Conservation (phyloP, 2,888 invertebrate species). For the Scaptomyza tumidula region DNA sequence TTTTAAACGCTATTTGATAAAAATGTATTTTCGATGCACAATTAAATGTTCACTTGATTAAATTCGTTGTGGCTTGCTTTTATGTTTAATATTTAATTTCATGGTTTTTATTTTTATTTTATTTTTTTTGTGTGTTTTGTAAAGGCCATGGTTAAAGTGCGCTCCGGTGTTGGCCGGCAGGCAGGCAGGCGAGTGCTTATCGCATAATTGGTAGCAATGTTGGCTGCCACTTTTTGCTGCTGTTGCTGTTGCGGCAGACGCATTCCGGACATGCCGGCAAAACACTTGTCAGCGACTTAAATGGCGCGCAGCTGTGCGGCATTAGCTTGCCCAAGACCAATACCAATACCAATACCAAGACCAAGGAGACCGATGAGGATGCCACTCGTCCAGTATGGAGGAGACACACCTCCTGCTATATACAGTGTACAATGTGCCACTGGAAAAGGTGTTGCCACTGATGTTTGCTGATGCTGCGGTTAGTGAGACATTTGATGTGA, state of each 20-base stretch:
- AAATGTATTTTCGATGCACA: no score
- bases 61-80: no score
- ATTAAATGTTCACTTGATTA: no score
- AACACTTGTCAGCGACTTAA: constrained; percentile 78
- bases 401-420: constrained; percentile 69
- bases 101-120: constrained; percentile 13
- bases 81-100: no score
- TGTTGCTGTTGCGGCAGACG: constrained; percentile 35
- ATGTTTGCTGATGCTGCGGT: constrained; percentile 45
- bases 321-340: constrained; percentile 49
- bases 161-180: constrained; percentile 45
- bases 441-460: constrained; percentile 39
- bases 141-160: constrained; percentile 51
- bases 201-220: constrained; percentile 78
- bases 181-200: constrained; percentile 60
- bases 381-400: constrained; percentile 43
- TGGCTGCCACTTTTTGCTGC: constrained; percentile 71
- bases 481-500: constrained; percentile 77
- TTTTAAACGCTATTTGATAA: no score
- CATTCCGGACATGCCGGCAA: constrained; percentile 76
- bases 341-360: constrained; percentile 9
- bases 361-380: constrained; percentile 16
- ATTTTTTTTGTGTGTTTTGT: constrained; percentile 1
- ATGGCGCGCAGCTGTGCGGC: constrained; percentile 77
- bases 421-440: constrained; percentile 10